Base-by-base conservation (phyloP, 2,888 invertebrate species). In the Epiblema foenella region DNA sequence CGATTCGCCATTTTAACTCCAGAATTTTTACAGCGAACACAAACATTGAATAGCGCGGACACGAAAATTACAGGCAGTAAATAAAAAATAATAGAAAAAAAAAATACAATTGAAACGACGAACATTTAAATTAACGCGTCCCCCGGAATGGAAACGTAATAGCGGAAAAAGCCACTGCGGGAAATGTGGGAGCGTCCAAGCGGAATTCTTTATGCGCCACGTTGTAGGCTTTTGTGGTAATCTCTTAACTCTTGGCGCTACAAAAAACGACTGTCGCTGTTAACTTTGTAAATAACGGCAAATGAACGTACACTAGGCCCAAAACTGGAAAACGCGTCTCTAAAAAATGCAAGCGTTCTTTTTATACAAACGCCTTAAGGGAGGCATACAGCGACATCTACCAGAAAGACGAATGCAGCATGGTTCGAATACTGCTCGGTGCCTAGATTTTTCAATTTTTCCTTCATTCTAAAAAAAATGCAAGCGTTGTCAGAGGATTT, bases 81-180 rank as follows among this genome's bases (percentile, higher is more conserved):
- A 58, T 64, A 69, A 69, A 69, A 49, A 51, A 52, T 29, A 2
- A 37, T 33, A 57, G 33, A 64, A 20, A 62, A 60, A 62, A 69
- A 70, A 70, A n/a, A n/a, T n/a, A 65, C 64, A 69, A 58, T 64
- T 46, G 52, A 18, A 52, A 64, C 59, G n/a, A 59, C 54, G 49
- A 70, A 70, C 70, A 70, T 70, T 66, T 66, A 70, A 66, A 70
- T 70, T 69, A 69, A 66, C 60, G 65, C 66, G 65, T 69, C 70
- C 54, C 60, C 24, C 24, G 49, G 39, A 70, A 70, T 70, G 70
- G 59, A 70, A 70, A 65, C 51, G 59, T 42, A 59, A 69, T 29
- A 69, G 69, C 54, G 59, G 60, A 66, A 70, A 70, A 70, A 70
- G 60, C 60, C 24, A 54, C 59, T 52, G 58, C 65, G 65, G 63